These are phyloP conservation scores for Aradus depressus DNA, from an alignment of 2,888 invertebrate genomes.

Conservation along the genomic window DNA sequence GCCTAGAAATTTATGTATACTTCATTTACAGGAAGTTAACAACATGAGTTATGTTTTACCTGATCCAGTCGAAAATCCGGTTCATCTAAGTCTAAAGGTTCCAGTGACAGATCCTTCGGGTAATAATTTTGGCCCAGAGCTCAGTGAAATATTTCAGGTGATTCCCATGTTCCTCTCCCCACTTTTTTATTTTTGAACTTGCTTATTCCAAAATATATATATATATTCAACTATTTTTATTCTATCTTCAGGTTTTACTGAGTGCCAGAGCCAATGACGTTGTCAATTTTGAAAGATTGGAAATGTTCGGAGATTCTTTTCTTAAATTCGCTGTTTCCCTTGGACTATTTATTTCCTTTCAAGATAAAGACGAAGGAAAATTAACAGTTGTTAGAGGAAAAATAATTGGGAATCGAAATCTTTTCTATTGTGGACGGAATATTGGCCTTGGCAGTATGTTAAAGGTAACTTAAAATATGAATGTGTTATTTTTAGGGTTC, in stretches of 20 bases:
- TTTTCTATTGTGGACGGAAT: constrained; percentile 58
- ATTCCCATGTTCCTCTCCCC: no score
- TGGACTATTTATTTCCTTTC: constrained; percentile 58
- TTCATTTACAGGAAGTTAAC: no score
- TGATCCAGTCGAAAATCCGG: no score
- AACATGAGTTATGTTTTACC: no score
- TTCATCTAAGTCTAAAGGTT: no score
- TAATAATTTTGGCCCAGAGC: no score
- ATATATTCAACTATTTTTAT: not conserved
- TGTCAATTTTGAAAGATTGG: constrained; percentile 68
- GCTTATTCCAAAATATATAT: no score
- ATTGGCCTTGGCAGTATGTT: constrained; percentile 40
- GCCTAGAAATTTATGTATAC: no score
- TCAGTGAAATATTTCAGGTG: no score
- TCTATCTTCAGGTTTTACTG: constrained; percentile 50
- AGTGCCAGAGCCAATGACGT: constrained; percentile 60
- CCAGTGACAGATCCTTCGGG: no score
- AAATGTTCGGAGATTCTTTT: constrained; percentile 82
- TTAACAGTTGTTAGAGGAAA: constrained; percentile 60
- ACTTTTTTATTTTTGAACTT: no score
- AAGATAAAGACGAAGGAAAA: constrained; percentile 61
- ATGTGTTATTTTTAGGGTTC: not conserved
- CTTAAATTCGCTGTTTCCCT: constrained; percentile 67
- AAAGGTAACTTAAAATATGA: constrained; percentile 16
- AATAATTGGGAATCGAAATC: constrained; percentile 72